Percentiles rank a stretch among this genome's conserved stretches.
phyloP scores from a whole-genome alignment of 2,113 vertebrate genomes.

The Oxygymnocypris stewartii region DNA sequence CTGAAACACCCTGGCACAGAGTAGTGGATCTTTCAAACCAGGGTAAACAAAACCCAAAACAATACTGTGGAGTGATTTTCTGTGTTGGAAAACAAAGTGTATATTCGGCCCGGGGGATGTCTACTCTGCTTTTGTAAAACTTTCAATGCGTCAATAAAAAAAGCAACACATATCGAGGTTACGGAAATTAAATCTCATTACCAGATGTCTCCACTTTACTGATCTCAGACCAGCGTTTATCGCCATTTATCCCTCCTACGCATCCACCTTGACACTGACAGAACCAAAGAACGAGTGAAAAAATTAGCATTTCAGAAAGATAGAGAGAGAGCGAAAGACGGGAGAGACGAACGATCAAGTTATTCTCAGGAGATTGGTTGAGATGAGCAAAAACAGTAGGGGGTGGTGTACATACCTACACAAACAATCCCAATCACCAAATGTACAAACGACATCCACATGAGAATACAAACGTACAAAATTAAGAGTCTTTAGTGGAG shows the following conservation, averaged over 20 bases:
- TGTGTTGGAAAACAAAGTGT: not conserved
- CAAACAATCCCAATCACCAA: constrained; percentile 38
- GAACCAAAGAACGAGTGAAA: constrained; percentile 6
- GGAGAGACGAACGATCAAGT: constrained; percentile 11
- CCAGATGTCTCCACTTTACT: constrained; percentile 32
- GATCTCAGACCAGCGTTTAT: constrained; percentile 43
- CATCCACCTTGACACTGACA: not conserved
- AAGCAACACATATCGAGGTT: not conserved
- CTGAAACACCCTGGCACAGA: constrained; percentile 12
- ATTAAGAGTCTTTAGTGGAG: constrained; percentile 21
- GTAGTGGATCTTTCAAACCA: not conserved
- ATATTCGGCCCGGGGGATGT: not conserved
- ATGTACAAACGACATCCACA: constrained; percentile 12
- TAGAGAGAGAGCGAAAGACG: constrained; percentile 3
- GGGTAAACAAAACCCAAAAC: constrained; percentile 14
- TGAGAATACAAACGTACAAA: constrained; percentile 27
- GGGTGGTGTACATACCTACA: constrained; percentile 6
- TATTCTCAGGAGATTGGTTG: constrained; percentile 41
- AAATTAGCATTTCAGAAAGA: constrained; percentile 50
- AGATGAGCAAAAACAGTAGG: constrained; percentile 16
- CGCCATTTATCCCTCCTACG: constrained; percentile 28
- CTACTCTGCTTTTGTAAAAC: constrained; percentile 26
- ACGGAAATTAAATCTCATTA: constrained; percentile 33
- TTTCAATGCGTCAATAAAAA: constrained; percentile 28
- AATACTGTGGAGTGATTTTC: not conserved